Evolutionary conservation across 2,888 invertebrate genomes (phyloP).

Genomic region (Drosophila nr. fundita): DNA sequence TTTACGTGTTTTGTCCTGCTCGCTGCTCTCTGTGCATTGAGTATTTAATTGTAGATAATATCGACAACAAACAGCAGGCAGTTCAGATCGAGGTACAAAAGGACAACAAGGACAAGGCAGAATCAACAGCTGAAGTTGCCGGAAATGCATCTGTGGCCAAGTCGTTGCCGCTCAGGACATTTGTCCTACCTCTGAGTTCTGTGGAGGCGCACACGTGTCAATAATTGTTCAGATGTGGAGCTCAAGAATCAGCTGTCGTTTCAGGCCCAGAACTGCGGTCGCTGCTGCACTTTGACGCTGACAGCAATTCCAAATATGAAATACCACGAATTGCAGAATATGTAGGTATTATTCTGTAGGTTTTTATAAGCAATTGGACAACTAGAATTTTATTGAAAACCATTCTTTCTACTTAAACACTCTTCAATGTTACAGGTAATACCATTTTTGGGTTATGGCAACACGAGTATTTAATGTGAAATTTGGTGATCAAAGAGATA

Average conservation of each 20-base stretch:
- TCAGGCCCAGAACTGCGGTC: neutral
- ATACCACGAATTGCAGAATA: constrained; percentile 7
- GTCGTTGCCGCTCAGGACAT: constrained; percentile 22
- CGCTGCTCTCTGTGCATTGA: constrained; percentile 74
- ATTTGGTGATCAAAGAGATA: neutral
- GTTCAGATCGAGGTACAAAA: constrained; percentile 17
- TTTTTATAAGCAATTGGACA: neutral
- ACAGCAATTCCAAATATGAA: neutral
- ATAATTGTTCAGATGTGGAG: constrained; percentile 70
- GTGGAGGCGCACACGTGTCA: constrained; percentile 77
- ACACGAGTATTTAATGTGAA: neutral
- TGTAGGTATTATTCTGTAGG: neutral
- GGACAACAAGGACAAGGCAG: constrained; percentile 6
- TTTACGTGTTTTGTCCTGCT: constrained; percentile 76
- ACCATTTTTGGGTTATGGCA: neutral
- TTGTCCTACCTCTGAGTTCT: constrained; percentile 13
- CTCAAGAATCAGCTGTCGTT: constrained; percentile 64
- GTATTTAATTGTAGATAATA: constrained; percentile 82
- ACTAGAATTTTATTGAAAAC: neutral
- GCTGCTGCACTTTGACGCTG: neutral
- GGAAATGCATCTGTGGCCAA: constrained; percentile 73
- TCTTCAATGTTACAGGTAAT: too few relatives aligned
- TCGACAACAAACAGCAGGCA: constrained; percentile 69
- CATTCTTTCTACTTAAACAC: neutral
- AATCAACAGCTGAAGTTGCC: constrained; percentile 74